Evolutionary conservation across 2,113 vertebrate species (phyloP).

Genomic region (Pristiophorus japonicus): DNA sequence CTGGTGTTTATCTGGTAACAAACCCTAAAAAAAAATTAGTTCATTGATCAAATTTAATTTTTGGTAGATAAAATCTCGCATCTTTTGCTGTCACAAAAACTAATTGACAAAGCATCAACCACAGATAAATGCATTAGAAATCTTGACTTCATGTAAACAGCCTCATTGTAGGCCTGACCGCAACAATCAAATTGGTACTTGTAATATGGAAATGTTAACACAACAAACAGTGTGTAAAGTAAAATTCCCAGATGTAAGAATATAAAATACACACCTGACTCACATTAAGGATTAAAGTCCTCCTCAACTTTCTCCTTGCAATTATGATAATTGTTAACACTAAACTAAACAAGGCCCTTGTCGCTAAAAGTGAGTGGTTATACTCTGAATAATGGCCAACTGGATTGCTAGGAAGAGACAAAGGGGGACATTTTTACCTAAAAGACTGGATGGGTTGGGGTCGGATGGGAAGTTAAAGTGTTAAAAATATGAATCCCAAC

Average conservation of each 20-base stretch:
- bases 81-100: background rate
- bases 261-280: background rate
- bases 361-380: background rate
- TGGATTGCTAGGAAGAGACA: background rate
- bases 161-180: background rate
- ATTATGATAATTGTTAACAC: background rate
- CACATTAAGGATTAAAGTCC: background rate
- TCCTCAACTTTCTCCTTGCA: background rate
- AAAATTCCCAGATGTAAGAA: background rate
- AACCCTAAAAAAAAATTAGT: background rate
- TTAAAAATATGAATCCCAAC: too few relatives aligned
- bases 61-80: background rate
- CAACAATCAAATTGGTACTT: background rate
- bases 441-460: too few relatives aligned
- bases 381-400: background rate
- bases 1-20: background rate
- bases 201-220: background rate
- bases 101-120: background rate
- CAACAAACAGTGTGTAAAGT: background rate
- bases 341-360: background rate
- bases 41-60: background rate
- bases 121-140: too few relatives aligned
- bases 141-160: slow-evolving; percentile 9
- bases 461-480: too few relatives aligned
- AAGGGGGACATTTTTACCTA: background rate